Conservation (phyloP, 2,797 vertebrate species). For the Sphaeramia orbicularis region DNA sequence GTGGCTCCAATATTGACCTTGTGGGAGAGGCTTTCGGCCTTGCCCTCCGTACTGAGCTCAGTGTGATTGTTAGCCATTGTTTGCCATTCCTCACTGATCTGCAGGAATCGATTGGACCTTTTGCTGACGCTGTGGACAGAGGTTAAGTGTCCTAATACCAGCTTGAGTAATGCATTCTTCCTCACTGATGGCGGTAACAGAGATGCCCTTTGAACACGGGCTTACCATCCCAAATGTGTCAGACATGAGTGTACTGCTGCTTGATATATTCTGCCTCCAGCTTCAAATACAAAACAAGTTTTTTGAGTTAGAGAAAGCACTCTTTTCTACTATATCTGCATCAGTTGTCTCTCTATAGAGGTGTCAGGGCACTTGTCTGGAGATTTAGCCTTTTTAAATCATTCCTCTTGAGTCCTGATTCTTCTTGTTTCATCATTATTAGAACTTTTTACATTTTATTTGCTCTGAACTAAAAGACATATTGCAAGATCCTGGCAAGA, state of each 20-base stretch:
- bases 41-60: conserved; percentile 45
- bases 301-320: conserved; percentile 8
- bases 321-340: conserved; percentile 5
- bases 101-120: conserved; percentile 71
- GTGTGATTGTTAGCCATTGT: conserved; percentile 68
- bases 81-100: conserved; percentile 62
- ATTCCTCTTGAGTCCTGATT: conserved; percentile 39
- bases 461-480: conserved; percentile 31
- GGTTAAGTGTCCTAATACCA: conserved; percentile 77
- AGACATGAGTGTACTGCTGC: conserved; percentile 13
- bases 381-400: conserved; percentile 42
- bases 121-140: conserved; percentile 64
- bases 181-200: conserved; percentile 54
- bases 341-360: conserved; percentile 25
- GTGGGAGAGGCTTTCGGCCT: conserved; percentile 68
- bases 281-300: conserved; percentile 26
- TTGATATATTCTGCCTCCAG: conserved; percentile 19
- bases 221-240: conserved; percentile 37
- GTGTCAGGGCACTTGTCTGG: conserved; percentile 41
- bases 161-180: conserved; percentile 72
- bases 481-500: conserved; percentile 24
- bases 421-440: conserved; percentile 61
- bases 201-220: conserved; percentile 74
- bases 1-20: conserved; percentile 77
- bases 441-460: conserved; percentile 54